These are phyloP conservation scores for Galago senegalensis DNA, from an alignment of 2,797 vertebrate species.

Conservation along the genomic window DNA sequence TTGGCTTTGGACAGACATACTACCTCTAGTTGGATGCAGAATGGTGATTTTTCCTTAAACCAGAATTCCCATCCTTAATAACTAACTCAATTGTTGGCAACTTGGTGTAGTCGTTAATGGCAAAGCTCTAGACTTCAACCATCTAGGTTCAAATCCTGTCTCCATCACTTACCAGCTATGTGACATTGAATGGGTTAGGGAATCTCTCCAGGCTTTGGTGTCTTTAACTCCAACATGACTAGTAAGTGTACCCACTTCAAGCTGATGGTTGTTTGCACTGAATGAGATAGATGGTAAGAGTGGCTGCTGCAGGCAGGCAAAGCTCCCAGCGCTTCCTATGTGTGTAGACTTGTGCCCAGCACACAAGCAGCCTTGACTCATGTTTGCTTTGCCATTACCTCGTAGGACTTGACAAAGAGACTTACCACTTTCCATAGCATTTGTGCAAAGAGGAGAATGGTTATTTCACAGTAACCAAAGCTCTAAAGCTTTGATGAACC, in stretches of 20 bases:
- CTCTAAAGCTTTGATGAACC: background rate
- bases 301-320: fast-evolving
- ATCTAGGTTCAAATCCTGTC: background rate
- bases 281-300: background rate
- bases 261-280: background rate
- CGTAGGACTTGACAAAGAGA: background rate
- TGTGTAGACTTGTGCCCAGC: background rate
- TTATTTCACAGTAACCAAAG: background rate
- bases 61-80: background rate
- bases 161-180: background rate
- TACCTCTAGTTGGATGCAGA: background rate
- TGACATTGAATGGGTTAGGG: fast-evolving
- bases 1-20: background rate
- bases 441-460: background rate
- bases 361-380: background rate
- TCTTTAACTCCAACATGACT: background rate
- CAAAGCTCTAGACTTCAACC: background rate
- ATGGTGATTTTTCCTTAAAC: background rate
- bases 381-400: background rate
- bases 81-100: background rate
- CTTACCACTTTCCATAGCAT: background rate
- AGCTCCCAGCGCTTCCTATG: background rate
- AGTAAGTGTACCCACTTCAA: background rate
- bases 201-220: background rate
- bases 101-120: background rate